Percentiles rank a stretch among this genome's conserved stretches.
Evolutionary conservation across 2,888 invertebrate species (phyloP).

Genomic region (Drosophila subsilvestris): DNA sequence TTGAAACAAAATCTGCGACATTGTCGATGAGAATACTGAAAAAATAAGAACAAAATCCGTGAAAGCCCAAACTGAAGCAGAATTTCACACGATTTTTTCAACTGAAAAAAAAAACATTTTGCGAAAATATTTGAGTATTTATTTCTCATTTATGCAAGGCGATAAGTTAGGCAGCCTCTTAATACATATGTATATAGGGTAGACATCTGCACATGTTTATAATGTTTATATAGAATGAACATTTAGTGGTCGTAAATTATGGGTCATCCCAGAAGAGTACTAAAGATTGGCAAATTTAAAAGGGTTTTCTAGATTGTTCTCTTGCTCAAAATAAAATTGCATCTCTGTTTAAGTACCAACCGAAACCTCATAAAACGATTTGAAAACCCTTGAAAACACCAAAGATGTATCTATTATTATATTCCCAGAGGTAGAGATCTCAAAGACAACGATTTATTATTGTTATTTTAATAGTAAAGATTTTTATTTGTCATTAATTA

Average conservation of each 20-base stretch:
- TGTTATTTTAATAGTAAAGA: neutral
- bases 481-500: neutral
- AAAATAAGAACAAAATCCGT: constrained; percentile 3
- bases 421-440: neutral
- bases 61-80: constrained; percentile 18
- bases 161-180: constrained; percentile 21
- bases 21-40: constrained; percentile 63
- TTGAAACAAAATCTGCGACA: constrained; percentile 78
- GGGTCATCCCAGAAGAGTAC: neutral
- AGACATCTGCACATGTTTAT: constrained; percentile 12
- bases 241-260: constrained; percentile 43
- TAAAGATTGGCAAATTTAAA: constrained; percentile 2
- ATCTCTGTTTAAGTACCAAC: constrained; percentile 3
- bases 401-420: neutral
- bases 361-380: neutral
- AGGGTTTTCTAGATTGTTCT: constrained; percentile 40
- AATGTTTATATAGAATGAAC: constrained; percentile 19
- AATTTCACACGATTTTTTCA: constrained; percentile 56
- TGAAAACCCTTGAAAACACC: neutral
- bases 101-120: constrained; percentile 53
- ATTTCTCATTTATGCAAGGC: constrained; percentile 24
- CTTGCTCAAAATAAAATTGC: constrained; percentile 14
- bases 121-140: constrained; percentile 33
- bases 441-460: neutral
- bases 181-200: constrained; percentile 7